A percentile compares a stretch with the other conserved stretches of the same genome.
Conservation (phyloP, 2,888 invertebrate species). For the Epicampocera succincta region DNA sequence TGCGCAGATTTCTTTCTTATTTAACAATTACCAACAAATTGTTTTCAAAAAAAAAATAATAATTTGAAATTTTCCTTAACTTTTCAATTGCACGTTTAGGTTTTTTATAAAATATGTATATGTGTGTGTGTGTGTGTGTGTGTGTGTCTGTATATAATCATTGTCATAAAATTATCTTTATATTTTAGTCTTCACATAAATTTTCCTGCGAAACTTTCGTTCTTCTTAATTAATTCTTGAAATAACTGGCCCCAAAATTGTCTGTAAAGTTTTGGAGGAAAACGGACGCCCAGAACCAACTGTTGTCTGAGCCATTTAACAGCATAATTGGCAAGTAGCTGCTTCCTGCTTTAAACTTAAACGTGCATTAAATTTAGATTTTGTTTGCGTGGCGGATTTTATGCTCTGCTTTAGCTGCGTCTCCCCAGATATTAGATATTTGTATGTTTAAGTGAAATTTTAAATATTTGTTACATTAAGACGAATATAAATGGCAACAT, state of each 20-base stretch:
- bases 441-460: conserved; percentile 61
- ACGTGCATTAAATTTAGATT: conserved; percentile 64
- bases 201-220: conserved; percentile 9
- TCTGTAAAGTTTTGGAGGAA: neutral
- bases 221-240: conserved; percentile 61
- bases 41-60: too few relatives aligned
- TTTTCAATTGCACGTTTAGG: too few relatives aligned
- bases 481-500: conserved; percentile 37
- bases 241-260: conserved; percentile 10
- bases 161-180: neutral
- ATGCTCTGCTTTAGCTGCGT: conserved; percentile 2
- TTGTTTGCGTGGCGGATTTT: neutral
- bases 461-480: conserved; percentile 59
- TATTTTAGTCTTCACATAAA: neutral
- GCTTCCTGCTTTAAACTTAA: conserved; percentile 50
- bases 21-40: too few relatives aligned
- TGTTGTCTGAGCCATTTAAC: conserved; percentile 63
- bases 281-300: conserved; percentile 47
- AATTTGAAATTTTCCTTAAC: too few relatives aligned
- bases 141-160: too few relatives aligned
- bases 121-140: too few relatives aligned
- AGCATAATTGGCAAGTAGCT: conserved; percentile 56
- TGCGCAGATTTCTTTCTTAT: too few relatives aligned
- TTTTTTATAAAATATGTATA: too few relatives aligned
- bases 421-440: conserved; percentile 9